Evolutionary conservation across 2,888 invertebrate species (phyloP), one percentile per base, ranked within the genome.

Genomic region (Adela reaumurella): DNA sequence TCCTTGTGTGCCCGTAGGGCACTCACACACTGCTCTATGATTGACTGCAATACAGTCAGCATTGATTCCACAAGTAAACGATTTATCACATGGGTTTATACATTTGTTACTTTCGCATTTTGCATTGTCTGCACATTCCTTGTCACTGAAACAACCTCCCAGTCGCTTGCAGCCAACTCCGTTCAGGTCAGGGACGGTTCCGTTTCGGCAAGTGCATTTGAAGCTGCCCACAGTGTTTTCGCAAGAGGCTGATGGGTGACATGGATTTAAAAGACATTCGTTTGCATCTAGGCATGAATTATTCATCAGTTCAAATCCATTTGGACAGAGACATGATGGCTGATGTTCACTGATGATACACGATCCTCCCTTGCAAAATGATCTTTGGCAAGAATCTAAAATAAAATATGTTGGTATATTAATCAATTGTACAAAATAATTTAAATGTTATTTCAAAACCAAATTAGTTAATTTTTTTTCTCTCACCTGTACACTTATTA

Each of bases 141-240:
- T 72, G 61, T 93, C 89, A 2, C 87, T 82, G 54, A 86, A 83
- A 59, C 94, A 94, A 63, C 92, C 91, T 46, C 91, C 93, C 1
- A 94, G 91, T 63, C 86, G 84, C 55, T 88, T 85, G 60, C 94
- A 94, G 28, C 89, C 92, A 0, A 82, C 81, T 49, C 82, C 81
- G 48, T 53, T 73, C 6, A 88, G 84, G 74, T 94, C 94, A 19
- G 92, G 89, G 47, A 94, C 83, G 18, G 92, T 81, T 49, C 91
- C 91, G 59, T 88, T 87, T 0, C 86, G 83, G 60, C 94, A 95
- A 42, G 81, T 72, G 57, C 95, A 95, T 16, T 77, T 74, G 63
- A 84, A 94, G 17, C 89, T 87, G 19, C 95, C 94, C 19, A 86
- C 86, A 29, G 81, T 83, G 60, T 94, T 94, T 56, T 87, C 79